Conservation (phyloP, 2,113 vertebrate genomes). For the Pseudonaja textilis region DNA sequence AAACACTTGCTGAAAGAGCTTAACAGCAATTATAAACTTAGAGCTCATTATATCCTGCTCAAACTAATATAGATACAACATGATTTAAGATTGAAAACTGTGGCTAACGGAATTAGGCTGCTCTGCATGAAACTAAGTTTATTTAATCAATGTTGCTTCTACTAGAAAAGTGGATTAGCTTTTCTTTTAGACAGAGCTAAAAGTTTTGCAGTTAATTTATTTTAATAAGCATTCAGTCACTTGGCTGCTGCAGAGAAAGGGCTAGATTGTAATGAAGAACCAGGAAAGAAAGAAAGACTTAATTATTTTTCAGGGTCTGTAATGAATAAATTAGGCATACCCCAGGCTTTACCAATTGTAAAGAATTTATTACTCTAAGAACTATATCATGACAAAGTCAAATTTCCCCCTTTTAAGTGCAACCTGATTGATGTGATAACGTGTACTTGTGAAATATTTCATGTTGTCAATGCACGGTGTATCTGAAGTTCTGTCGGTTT, state of each 20-base stretch:
- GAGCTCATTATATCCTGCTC: conserved; percentile 65
- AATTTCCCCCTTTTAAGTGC: conserved; percentile 70
- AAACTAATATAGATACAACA: conserved; percentile 70
- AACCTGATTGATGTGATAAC: conserved; percentile 69
- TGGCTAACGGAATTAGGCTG: conserved; percentile 78
- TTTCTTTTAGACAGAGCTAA: conserved; percentile 78
- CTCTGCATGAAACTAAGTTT: conserved; percentile 72
- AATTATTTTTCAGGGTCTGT: conserved; percentile 81
- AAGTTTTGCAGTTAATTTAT: conserved; percentile 82
- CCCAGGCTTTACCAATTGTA: conserved; percentile 69
- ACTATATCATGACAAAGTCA: conserved; percentile 77
- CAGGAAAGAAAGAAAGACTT: conserved; percentile 74
- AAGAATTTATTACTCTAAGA: conserved; percentile 79
- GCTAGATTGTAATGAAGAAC: conserved; percentile 73
- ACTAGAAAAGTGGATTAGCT: conserved; percentile 76
- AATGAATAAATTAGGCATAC: conserved; percentile 85
- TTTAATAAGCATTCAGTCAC: conserved; percentile 79
- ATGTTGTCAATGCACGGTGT: conserved; percentile 44
- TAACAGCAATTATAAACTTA: conserved; percentile 69
- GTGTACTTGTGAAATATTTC: conserved; percentile 62
- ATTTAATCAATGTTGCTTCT: conserved; percentile 78
- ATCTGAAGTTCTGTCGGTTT: conserved; percentile 60
- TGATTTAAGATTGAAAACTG: conserved; percentile 73
- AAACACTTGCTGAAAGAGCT: conserved; percentile 54
- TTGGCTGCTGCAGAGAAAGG: conserved; percentile 68